Percentiles rank a stretch among this genome's conserved stretches.
Evolutionary conservation across 2,888 invertebrate genomes (phyloP).

Genomic region (Resseliella maxima): DNA sequence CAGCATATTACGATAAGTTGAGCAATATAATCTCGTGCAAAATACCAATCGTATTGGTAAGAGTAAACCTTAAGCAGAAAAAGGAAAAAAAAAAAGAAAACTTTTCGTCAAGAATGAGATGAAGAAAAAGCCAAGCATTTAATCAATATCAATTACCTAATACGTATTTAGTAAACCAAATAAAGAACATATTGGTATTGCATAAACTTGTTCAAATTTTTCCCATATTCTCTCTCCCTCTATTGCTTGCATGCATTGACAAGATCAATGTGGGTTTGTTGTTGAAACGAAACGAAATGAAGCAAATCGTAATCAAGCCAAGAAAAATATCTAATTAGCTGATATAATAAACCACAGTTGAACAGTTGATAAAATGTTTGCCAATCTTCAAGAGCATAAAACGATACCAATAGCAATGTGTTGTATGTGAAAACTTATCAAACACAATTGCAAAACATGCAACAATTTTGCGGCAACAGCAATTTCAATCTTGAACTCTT

Average conservation of each 20-base stretch:
- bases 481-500: too few relatives aligned
- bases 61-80: background rate
- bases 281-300: background rate
- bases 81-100: background rate
- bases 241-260: too few relatives aligned
- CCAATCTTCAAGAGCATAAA: background rate
- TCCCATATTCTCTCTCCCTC: too few relatives aligned
- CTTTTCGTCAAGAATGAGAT: background rate
- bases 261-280: too few relatives aligned
- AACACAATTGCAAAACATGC: background rate
- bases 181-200: background rate
- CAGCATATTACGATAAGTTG: background rate
- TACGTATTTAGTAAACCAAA: background rate
- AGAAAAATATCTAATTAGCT: conserved; percentile 47
- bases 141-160: conserved; percentile 48
- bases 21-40: too few relatives aligned
- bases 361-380: conserved; percentile 41
- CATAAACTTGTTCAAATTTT: background rate
- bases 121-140: background rate
- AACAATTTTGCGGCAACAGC: too few relatives aligned
- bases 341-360: conserved; percentile 3
- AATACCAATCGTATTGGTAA: too few relatives aligned
- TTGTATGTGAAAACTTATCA: background rate
- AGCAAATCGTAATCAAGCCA: conserved; percentile 15
- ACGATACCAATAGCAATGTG: conserved; percentile 7